Conservation (phyloP, 92 coral and sea anemone genomes). For the Diadumene lineata region DNA sequence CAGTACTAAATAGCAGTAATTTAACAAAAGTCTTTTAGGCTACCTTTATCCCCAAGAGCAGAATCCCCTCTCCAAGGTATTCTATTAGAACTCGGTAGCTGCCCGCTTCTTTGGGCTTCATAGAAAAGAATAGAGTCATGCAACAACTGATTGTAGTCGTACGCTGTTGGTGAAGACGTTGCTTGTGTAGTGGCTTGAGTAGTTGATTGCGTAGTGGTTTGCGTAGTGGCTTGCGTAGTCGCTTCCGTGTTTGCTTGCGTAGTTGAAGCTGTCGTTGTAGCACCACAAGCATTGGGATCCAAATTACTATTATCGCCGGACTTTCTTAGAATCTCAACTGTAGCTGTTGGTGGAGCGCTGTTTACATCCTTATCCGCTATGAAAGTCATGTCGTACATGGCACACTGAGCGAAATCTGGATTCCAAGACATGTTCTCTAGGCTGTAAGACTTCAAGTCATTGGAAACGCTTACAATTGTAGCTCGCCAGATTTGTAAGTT, state of each 20-base stretch:
- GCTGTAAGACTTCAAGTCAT: slow-evolving; percentile 29
- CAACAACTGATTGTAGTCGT: slow-evolving; percentile 62
- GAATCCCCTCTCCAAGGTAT: slow-evolving; percentile 89
- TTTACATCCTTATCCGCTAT: not conserved
- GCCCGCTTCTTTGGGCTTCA: slow-evolving; percentile 93
- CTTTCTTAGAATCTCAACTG: slow-evolving; percentile 8
- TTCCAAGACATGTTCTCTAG: slow-evolving; percentile 56
- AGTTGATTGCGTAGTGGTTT: not conserved
- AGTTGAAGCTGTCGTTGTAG: not conserved
- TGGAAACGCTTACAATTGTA: slow-evolving; percentile 2
- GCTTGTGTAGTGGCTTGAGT: not conserved
- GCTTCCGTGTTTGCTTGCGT: not conserved
- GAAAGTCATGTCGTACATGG: not conserved
- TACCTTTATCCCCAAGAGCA: slow-evolving; percentile 55
- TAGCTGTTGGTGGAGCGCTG: slow-evolving; percentile 3
- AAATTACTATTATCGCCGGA: not conserved
- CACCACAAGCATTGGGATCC: not conserved
- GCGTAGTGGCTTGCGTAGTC: not conserved
- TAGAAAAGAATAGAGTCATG: slow-evolving; percentile 84
- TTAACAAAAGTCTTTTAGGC: too few species aligned
- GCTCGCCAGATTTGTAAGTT: slow-evolving; percentile 44
- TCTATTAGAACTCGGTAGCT: slow-evolving; percentile 74
- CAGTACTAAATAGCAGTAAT: too few species aligned
- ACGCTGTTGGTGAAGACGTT: slow-evolving; percentile 1
- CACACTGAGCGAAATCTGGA: slow-evolving; percentile 25